Percentiles rank a stretch among this genome's conserved stretches.
These are phyloP conservation scores for Lemur catta DNA, from an alignment of 2,797 vertebrate species.

Conservation along the genomic window DNA sequence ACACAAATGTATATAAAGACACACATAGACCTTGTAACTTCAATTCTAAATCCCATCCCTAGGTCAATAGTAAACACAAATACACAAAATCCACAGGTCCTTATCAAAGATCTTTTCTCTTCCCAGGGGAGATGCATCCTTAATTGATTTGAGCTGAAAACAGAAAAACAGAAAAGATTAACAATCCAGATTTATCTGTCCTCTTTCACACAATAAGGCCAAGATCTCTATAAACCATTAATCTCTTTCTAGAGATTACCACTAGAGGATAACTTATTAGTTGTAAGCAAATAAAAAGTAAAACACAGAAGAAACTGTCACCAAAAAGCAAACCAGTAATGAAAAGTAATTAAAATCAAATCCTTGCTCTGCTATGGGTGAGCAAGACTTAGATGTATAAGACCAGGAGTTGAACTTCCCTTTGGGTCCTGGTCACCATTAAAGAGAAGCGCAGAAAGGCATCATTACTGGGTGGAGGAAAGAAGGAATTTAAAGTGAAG, in stretches of 20 bases:
- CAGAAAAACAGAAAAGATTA: background rate
- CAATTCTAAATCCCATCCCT: background rate
- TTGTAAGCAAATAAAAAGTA: background rate
- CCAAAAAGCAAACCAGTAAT: background rate
- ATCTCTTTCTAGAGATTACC: background rate
- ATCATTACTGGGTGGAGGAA: background rate
- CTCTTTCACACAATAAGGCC: background rate
- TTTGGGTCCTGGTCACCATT: background rate
- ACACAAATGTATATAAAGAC: background rate
- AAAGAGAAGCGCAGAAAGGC: background rate
- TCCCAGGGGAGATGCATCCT: background rate
- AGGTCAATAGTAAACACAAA: background rate
- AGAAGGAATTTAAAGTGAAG: background rate
- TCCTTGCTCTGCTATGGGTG: background rate
- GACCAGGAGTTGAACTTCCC: background rate
- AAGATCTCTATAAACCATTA: background rate
- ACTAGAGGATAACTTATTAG: background rate
- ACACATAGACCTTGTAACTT: background rate
- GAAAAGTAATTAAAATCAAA: background rate
- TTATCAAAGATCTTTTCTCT: background rate
- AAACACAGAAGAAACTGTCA: background rate
- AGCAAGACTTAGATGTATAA: background rate
- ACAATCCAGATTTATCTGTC: background rate
- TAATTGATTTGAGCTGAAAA: background rate
- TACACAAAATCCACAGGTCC: background rate